Evolutionary conservation across 2,113 vertebrate species (phyloP).

Genomic region (Nerophis lumbriciformis): DNA sequence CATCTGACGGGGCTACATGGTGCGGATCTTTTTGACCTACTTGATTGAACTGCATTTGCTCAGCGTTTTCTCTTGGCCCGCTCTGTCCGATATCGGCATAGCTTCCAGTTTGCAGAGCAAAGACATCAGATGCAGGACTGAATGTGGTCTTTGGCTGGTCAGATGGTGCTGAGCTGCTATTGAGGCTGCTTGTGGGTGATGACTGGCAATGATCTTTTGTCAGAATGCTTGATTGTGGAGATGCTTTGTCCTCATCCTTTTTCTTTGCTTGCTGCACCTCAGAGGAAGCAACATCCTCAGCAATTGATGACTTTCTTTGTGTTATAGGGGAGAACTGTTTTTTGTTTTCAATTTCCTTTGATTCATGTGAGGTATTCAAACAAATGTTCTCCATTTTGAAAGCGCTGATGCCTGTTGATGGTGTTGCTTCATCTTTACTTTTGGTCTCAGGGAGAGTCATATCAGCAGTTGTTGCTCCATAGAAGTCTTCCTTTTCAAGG

Average conservation of each 20-base stretch:
- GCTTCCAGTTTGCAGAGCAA: slow-evolving; percentile 24
- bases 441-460: slow-evolving; percentile 15
- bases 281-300: slow-evolving; percentile 16
- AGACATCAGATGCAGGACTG: slow-evolving; percentile 19
- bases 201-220: slow-evolving; percentile 18
- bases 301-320: slow-evolving; percentile 25
- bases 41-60: slow-evolving; percentile 19
- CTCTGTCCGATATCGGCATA: slow-evolving; percentile 50
- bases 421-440: slow-evolving; percentile 23
- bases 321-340: slow-evolving; percentile 15
- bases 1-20: slow-evolving; percentile 32
- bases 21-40: neutral
- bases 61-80: slow-evolving; percentile 29
- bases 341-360: slow-evolving; percentile 22
- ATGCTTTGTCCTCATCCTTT: slow-evolving; percentile 19
- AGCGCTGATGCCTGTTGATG: slow-evolving; percentile 9
- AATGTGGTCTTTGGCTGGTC: slow-evolving; percentile 18
- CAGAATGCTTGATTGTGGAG: slow-evolving; percentile 14
- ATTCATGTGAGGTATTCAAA: slow-evolving; percentile 1
- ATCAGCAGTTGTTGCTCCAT: neutral
- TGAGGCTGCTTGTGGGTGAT: slow-evolving; percentile 21
- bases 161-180: slow-evolving; percentile 19
- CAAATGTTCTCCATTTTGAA: slow-evolving; percentile 7
- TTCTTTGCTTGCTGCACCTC: slow-evolving; percentile 11
- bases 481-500: slow-evolving; percentile 15